Base-by-base conservation (phyloP, 2,888 invertebrate genomes). In the Glyphotaelius pellucidus region DNA sequence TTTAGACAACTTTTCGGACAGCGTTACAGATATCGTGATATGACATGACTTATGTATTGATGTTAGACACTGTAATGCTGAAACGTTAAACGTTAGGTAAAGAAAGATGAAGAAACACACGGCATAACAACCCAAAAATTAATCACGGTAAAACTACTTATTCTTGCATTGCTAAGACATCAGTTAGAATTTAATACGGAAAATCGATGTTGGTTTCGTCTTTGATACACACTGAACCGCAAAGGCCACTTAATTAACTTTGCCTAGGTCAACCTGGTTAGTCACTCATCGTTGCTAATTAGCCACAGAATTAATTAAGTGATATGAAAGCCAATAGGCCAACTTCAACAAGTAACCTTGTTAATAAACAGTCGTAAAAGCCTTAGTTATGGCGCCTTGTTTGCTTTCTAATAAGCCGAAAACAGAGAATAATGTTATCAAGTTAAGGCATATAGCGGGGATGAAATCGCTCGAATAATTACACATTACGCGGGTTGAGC, bases 401-500 rank as follows among this genome's bases (percentile, higher is more conserved):
- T 83, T 83, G 32, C 32, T 83, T 83, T 83, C 35, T 83, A 83
- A 83, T 83, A 83, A 83, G 83, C 31, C 31, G 83, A 83, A 83
- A 83, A 9, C 83, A 35, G 83, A 31, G 35, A 83, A 83, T 83
- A 32, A 83, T 83, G 85, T 38, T 85, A 35, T 38, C 25, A 85
- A 38, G 25, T 38, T 42, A 38, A n/a, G 7, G 35, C 85, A 85
- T n/a, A 38, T 85, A n/a, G 35, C 85, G 2, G 85, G n/a, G 85
- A 25, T 19, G 52, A 67, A 67, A 67, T 19, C 85, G 32, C n/a
- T 42, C 25, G 85, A 32, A 42, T 85, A 85, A 85, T 85, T 85
- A 85, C 85, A 38, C n/a, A 85, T 85, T 85, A 85, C 85, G 85
- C 35, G 85, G 42, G 85, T 85, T 85, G 85, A 38, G n/a, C 35